Evolutionary conservation across 2,888 invertebrate genomes (phyloP), one percentile per base, ranked within the genome.

Genomic region (Icerya purchasi): DNA sequence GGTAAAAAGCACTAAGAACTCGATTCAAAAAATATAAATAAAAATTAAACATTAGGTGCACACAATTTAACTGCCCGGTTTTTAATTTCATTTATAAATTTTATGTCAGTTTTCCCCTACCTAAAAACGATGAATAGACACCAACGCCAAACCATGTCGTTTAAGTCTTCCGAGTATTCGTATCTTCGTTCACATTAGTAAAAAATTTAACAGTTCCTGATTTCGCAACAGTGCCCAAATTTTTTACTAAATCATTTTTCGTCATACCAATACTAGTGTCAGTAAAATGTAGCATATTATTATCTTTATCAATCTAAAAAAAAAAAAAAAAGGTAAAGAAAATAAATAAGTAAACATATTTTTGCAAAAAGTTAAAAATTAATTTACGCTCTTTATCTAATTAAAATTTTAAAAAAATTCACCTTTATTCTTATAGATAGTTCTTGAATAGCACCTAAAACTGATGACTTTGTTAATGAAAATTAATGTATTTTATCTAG

Each of bases 261-360:
- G 94, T 94, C 97, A 98, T 98, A 66, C 97, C 98, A 65, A 98
- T 82, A 69, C 98, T 98, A 2, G 93, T 85, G 75, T 98, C 98
- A 61, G 85, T 91, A 67, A 98, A 88, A 72, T 93, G 93, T 63
- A 98, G 76, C 67, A 89, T 79, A 67, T 89, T 85, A 65, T 83
- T 82, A 52, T 93, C 96, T 69, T 91, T 89, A 69, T 98, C 96
- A 0, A 90, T 88, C 67, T 82, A 59, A n/a, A n/a, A n/a, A n/a
- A n/a, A n/a, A n/a, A n/a, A n/a, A n/a, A n/a, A n/a, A n/a, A n/a
- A n/a, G n/a, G n/a, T n/a, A n/a, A n/a, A n/a, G n/a, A n/a, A n/a
- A n/a, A n/a, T n/a, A n/a, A n/a, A n/a, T n/a, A n/a, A n/a, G n/a
- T n/a, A n/a, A n/a, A n/a, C n/a, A n/a, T n/a, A n/a, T n/a, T n/a